Evolutionary conservation across 2,888 invertebrate species (phyloP).

Genomic region (Pegoplata infirma): DNA sequence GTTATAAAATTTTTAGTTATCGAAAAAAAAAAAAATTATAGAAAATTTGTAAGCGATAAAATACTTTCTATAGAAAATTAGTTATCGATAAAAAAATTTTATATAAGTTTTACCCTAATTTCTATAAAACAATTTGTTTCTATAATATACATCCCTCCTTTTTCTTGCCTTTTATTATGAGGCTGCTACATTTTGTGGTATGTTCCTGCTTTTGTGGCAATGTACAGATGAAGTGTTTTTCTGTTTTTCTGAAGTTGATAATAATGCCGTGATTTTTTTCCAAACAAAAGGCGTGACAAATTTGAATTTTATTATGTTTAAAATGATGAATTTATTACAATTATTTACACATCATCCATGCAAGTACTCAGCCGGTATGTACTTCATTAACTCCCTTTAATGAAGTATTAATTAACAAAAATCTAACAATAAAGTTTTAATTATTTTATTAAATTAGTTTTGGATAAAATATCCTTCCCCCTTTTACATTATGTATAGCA

Average conservation of each 20-base stretch:
- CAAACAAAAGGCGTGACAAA: conserved; percentile 61
- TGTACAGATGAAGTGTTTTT: conserved; percentile 43
- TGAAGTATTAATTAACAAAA: conserved; percentile 27
- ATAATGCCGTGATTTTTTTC: conserved; percentile 27
- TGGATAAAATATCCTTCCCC: not conserved
- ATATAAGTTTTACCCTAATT: too few relatives aligned
- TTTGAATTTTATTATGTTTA: conserved; percentile 44
- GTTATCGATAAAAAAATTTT: too few relatives aligned
- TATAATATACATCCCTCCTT: conserved; percentile 1
- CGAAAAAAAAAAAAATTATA: too few relatives aligned
- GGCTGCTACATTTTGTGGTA: conserved; percentile 29
- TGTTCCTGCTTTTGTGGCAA: not conserved
- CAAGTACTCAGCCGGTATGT: not conserved
- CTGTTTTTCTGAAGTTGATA: not conserved
- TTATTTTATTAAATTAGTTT: not conserved
- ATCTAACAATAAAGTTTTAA: conserved; percentile 3
- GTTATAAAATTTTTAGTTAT: too few relatives aligned
- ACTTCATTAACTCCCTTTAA: conserved; percentile 18
- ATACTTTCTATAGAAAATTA: too few relatives aligned
- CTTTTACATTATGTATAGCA: not conserved
- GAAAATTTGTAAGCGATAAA: too few relatives aligned
- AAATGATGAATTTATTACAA: conserved; percentile 50
- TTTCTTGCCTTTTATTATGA: not conserved
- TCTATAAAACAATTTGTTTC: conserved; percentile 12
- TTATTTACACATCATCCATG: not conserved